Percentiles rank a stretch among this genome's conserved stretches.
These are phyloP conservation scores for Dryobota labecula DNA, from an alignment of 2,888 invertebrate species.

Conservation along the genomic window DNA sequence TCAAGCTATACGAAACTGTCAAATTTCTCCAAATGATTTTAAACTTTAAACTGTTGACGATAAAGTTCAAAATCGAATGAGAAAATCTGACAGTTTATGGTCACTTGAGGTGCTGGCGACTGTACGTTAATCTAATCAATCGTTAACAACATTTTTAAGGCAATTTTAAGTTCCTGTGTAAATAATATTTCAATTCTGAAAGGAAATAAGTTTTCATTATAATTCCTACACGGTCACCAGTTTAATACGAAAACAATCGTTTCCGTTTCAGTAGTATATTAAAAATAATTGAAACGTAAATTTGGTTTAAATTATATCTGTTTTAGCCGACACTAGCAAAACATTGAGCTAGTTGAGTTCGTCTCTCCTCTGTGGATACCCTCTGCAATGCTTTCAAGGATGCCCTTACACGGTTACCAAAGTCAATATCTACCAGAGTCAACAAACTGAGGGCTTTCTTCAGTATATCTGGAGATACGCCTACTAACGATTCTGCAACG, in stretches of 20 bases:
- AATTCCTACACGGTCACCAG: background rate
- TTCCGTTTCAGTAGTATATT: conserved; percentile 8
- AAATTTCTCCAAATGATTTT: too few relatives aligned
- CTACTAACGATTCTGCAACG: conserved; percentile 23
- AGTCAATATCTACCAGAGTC: conserved; percentile 19
- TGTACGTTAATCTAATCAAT: too few relatives aligned
- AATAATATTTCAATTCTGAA: background rate
- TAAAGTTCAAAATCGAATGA: too few relatives aligned
- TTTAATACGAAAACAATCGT: background rate
- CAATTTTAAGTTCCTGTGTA: background rate
- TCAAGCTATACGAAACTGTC: too few relatives aligned
- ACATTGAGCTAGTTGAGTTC: conserved; percentile 35
- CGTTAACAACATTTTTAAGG: background rate
- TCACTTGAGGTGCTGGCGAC: too few relatives aligned
- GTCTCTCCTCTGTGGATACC: conserved; percentile 6
- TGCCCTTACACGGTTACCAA: conserved; percentile 18
- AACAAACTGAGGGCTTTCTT: conserved; percentile 29
- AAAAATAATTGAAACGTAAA: background rate
- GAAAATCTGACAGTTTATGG: too few relatives aligned
- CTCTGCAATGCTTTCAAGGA: conserved; percentile 23
- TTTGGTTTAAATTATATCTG: background rate
- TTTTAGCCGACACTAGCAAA: conserved; percentile 24
- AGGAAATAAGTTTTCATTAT: conserved; percentile 9
- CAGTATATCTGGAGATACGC: conserved; percentile 22
- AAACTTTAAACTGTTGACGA: too few relatives aligned